Conservation (phyloP, 1,140 invertebrate species). For the Babylonia areolata region DNA sequence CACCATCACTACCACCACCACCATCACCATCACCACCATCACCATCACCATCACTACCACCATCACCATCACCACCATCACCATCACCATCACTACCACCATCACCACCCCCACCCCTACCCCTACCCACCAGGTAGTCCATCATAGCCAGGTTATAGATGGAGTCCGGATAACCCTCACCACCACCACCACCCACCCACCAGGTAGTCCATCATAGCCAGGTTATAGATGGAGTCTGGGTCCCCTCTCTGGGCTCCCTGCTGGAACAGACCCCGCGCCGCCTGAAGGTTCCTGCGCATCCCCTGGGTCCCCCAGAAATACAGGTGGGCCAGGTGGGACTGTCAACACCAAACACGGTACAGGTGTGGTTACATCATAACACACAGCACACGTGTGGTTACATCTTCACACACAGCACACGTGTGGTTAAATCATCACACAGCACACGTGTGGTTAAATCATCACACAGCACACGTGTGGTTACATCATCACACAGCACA, state of each 20-base stretch:
- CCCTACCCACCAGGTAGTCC: background rate
- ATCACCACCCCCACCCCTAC: slow-evolving; percentile 1
- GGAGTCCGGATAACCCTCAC: background rate
- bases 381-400: no score
- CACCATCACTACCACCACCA: background rate
- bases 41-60: slow-evolving; percentile 6
- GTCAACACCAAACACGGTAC: no score
- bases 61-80: no score
- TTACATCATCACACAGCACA: no score
- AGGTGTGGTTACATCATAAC: no score
- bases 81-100: background rate
- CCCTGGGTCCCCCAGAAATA: slow-evolving; percentile 72
- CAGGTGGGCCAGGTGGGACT: slow-evolving; percentile 61
- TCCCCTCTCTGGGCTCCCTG: slow-evolving; percentile 61
- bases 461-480: no score
- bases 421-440: no score
- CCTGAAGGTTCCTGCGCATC: slow-evolving; percentile 64
- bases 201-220: slow-evolving; percentile 67
- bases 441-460: no score
- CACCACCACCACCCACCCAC: slow-evolving; percentile 37
- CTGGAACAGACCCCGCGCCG: slow-evolving; percentile 64
- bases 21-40: background rate
- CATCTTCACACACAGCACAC: background rate
- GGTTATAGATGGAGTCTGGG: slow-evolving; percentile 64
- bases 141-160: background rate